Conservation (phyloP, 2,113 vertebrate species). For the Chrysemys picta region DNA sequence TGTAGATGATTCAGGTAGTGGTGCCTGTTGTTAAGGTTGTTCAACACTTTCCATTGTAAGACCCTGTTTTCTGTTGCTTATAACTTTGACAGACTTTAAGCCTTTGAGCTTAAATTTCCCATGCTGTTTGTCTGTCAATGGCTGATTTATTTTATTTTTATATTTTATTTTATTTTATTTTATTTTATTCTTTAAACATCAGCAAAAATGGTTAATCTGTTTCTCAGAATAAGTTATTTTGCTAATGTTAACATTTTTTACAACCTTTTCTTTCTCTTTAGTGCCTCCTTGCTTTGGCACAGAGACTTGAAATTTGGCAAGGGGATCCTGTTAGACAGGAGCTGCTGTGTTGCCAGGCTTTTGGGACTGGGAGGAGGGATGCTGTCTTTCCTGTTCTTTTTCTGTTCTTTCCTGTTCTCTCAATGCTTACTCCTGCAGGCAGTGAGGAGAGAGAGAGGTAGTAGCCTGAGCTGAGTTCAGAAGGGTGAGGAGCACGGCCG, state of each 20-base stretch:
- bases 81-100: background rate
- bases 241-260: background rate
- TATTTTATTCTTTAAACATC: background rate
- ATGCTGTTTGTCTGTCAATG: background rate
- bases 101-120: background rate
- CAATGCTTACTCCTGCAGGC: background rate
- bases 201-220: background rate
- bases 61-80: background rate
- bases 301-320: background rate
- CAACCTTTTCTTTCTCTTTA: background rate
- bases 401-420: background rate
- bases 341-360: background rate
- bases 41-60: background rate
- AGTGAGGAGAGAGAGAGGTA: background rate
- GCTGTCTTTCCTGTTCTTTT: background rate
- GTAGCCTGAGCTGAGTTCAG: background rate
- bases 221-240: background rate
- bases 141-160: background rate
- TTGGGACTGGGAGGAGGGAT: background rate
- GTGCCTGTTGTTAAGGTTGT: background rate
- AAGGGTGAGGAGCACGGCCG: background rate
- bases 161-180: background rate
- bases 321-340: background rate
- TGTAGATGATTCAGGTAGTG: background rate
- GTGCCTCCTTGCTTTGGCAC: background rate